A percentile compares a stretch with the other conserved stretches of the same genome.
Evolutionary conservation across 2,888 invertebrate genomes (phyloP).

Genomic region (Lacanobia wlatinum): DNA sequence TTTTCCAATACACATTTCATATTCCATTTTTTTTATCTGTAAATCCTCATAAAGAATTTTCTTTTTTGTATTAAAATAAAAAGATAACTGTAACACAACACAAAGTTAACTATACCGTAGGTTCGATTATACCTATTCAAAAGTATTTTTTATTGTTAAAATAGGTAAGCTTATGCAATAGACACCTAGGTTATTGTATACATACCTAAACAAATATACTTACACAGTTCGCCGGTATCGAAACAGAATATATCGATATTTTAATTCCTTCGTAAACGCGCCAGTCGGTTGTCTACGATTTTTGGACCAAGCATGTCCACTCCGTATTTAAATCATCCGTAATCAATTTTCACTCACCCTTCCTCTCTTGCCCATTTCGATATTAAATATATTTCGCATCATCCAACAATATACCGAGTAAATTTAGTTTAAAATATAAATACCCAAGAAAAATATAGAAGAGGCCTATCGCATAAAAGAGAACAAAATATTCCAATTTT

Average conservation of each 20-base stretch:
- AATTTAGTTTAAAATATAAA: slow-evolving; percentile 10
- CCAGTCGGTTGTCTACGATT: background rate
- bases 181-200: background rate
- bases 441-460: background rate
- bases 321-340: slow-evolving; percentile 35
- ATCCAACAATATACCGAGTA: slow-evolving; percentile 6
- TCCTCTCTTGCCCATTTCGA: background rate
- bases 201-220: background rate
- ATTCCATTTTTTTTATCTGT: background rate
- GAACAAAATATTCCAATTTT: slow-evolving; percentile 20
- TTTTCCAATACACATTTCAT: no score
- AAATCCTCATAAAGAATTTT: background rate
- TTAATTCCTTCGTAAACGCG: background rate
- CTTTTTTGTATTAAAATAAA: background rate
- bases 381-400: slow-evolving; percentile 14
- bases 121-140: background rate
- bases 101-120: background rate
- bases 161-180: background rate
- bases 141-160: background rate
- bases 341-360: slow-evolving; percentile 7
- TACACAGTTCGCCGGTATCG: background rate
- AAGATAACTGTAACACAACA: background rate
- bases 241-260: slow-evolving; percentile 9
- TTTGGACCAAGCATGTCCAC: background rate
- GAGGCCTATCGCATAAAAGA: background rate